These are phyloP conservation scores for Harpalus rubripes DNA, from an alignment of 2,888 invertebrate genomes.

Conservation along the genomic window DNA sequence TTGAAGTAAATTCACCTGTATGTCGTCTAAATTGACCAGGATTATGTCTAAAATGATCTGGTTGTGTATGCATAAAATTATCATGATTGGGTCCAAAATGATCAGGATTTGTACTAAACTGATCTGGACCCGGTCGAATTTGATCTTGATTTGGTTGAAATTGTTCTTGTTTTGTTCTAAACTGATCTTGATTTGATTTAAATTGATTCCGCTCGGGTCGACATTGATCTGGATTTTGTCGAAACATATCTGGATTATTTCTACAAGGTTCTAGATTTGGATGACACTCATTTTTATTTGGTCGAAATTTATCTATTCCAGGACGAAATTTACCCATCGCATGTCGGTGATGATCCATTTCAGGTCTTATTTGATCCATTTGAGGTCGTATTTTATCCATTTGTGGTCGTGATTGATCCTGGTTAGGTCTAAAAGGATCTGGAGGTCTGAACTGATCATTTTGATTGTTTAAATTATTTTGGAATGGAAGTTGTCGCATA, in stretches of 20 bases:
- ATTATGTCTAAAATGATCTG: too few species aligned
- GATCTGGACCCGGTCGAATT: not conserved
- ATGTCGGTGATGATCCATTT: too few species aligned
- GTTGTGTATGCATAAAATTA: not conserved
- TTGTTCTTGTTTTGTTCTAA: not conserved
- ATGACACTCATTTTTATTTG: too few species aligned
- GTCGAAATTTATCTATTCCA: not conserved
- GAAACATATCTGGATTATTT: too few species aligned
- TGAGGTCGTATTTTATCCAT: too few species aligned
- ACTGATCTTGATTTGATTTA: not conserved
- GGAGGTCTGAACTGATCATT: not conserved
- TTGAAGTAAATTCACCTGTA: not conserved
- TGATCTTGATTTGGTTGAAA: conserved; percentile 1
- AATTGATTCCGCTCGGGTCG: not conserved
- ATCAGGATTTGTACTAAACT: not conserved
- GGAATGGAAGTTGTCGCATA: conserved; percentile 8
- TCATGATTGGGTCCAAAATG: too few species aligned
- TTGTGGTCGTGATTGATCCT: too few species aligned
- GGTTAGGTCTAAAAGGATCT: not conserved
- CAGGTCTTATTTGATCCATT: too few species aligned
- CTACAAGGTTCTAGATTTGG: too few species aligned
- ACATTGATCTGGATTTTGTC: too few species aligned
- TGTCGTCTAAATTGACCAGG: not conserved
- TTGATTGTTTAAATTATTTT: conserved; percentile 10
- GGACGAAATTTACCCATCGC: too few species aligned